Base-by-base conservation (phyloP, 2,888 invertebrate genomes). In the Rapana venosa region DNA sequence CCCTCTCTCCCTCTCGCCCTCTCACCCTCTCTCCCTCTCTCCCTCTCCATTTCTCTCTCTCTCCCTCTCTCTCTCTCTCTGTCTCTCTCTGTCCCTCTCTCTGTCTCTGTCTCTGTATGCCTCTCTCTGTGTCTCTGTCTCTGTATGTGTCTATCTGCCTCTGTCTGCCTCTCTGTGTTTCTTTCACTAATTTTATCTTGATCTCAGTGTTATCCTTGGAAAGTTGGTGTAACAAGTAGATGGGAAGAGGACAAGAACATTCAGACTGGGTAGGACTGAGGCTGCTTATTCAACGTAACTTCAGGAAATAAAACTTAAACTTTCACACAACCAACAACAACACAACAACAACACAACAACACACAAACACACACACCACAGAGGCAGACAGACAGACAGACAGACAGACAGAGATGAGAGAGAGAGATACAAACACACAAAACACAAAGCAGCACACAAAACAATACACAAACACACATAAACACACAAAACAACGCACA, bases 351-450 rank as follows among this genome's bases (percentile, higher is more conserved):
- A 26, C 77, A n/a, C 22, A 77, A n/a, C 13, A 13, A n/a, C 22
- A 77, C 77, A 77, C 77, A 77, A 1, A 77, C 77, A 77, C 77
- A 77, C 77, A 77, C n/a, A 77, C 77, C 77, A n/a, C 77, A 77
- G 22, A 6, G 2, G 32, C 77, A 77, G 15, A 77, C 77, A n/a
- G 5, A 22, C 77, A 77, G 13, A 22, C 77, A 77, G 13, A 30
- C 13, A 77, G 6, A 58, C 58, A 58, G 15, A 58, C 58, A 58
- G 15, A 8, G n/a, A n/a, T n/a, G n/a, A n/a, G n/a, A n/a, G n/a
- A n/a, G n/a, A n/a, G n/a, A n/a, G n/a, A n/a, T n/a, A 58, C 58
- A 15, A 47, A 47, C 47, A 47, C 47, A 47, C 47, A 47, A 47
- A 2, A 47, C 47, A 47, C 47, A 47, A n/a, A n/a, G n/a, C n/a